Conservation (phyloP, 1,140 invertebrate species). For the Neuroterus valhalla region DNA sequence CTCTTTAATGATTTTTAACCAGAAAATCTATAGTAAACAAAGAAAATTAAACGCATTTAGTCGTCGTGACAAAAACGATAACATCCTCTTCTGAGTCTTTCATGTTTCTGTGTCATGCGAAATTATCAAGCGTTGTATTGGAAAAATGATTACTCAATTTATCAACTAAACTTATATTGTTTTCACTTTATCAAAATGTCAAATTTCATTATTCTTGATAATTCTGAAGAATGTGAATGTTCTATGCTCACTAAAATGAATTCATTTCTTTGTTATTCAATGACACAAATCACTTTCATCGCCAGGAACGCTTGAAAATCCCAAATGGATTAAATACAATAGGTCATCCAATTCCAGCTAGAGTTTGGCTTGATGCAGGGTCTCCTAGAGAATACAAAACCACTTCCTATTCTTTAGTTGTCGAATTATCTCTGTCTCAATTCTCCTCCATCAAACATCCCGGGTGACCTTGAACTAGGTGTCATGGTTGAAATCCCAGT, state of each 20-base stretch:
- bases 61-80: conserved; percentile 25
- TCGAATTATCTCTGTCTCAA: conserved; percentile 3
- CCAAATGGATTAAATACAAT: conserved; percentile 29
- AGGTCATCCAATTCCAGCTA: background rate
- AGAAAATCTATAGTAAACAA: background rate
- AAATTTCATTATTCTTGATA: background rate
- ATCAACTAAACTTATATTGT: background rate
- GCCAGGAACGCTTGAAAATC: conserved; percentile 35
- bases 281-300: conserved; percentile 32
- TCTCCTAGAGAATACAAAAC: background rate
- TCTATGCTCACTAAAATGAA: too few species aligned
- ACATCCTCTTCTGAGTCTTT: background rate
- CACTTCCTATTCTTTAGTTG: background rate
- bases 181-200: background rate
- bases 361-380: background rate
- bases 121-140: background rate
- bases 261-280: background rate
- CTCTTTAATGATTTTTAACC: too few species aligned
- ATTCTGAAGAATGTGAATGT: background rate
- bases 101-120: conserved; percentile 19
- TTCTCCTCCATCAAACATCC: conserved; percentile 27
- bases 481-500: conserved; percentile 53
- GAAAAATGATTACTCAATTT: background rate
- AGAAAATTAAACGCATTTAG: background rate
- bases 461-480: conserved; percentile 57